Evolutionary conservation across 1,140 invertebrate species (phyloP).

Genomic region (Euwallacea fornicatus): DNA sequence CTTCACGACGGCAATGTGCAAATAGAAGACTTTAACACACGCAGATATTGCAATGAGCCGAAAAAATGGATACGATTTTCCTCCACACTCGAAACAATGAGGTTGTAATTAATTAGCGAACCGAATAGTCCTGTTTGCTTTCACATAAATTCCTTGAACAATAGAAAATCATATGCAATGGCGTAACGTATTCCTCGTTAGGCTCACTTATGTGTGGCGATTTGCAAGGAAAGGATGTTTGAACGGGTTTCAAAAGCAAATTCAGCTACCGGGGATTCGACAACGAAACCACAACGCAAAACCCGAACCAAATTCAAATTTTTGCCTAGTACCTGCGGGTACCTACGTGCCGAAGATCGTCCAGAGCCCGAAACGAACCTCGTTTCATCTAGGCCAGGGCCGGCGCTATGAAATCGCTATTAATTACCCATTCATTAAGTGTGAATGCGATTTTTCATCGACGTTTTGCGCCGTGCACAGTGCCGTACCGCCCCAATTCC

Average conservation of each 20-base stretch:
- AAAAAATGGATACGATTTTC: too few species aligned
- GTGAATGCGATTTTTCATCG: background rate
- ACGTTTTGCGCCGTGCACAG: background rate
- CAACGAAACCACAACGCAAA: background rate
- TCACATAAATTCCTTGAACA: constrained; percentile 7
- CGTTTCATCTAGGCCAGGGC: too few species aligned
- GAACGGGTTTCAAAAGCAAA: too few species aligned
- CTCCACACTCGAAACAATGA: background rate
- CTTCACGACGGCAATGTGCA: too few species aligned
- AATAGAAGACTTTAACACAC: too few species aligned
- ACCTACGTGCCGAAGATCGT: background rate
- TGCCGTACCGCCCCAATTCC: constrained; percentile 12
- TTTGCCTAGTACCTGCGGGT: background rate
- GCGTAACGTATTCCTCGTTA: background rate
- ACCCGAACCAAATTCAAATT: background rate
- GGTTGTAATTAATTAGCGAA: constrained; percentile 1
- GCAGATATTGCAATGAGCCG: too few species aligned
- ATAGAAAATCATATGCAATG: constrained; percentile 2
- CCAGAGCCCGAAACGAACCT: too few species aligned
- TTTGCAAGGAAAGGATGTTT: background rate
- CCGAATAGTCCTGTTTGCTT: background rate
- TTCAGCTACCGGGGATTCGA: too few species aligned
- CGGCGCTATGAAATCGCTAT: too few species aligned
- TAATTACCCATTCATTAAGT: too few species aligned
- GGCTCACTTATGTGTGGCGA: background rate